A percentile compares a stretch with the other conserved stretches of the same genome.
These are phyloP conservation scores for Corythaeola cristata DNA, from an alignment of 2,113 vertebrate genomes.

Conservation along the genomic window DNA sequence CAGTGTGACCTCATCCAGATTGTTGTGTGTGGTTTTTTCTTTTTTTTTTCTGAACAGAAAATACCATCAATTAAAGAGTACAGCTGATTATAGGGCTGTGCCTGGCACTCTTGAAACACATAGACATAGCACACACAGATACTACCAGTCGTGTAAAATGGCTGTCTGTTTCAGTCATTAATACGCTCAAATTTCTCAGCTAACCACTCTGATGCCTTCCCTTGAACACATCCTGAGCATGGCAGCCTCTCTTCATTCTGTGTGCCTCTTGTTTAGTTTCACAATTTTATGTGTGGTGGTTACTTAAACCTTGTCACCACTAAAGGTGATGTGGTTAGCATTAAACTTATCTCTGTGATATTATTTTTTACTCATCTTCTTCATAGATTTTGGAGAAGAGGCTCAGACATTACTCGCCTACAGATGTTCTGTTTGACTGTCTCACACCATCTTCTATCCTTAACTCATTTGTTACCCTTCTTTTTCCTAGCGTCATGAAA, in stretches of 20 bases:
- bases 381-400: background rate
- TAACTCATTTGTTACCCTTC: background rate
- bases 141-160: background rate
- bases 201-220: background rate
- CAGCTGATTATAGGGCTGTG: background rate
- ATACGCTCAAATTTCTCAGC: background rate
- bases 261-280: background rate
- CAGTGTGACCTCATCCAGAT: background rate
- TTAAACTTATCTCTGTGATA: background rate
- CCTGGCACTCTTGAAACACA: background rate
- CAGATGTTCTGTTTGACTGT: background rate
- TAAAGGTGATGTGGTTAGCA: background rate
- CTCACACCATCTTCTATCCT: background rate
- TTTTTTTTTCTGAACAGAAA: background rate
- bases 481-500: background rate
- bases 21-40: no score
- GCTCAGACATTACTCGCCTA: background rate
- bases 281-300: background rate
- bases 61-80: background rate
- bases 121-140: background rate
- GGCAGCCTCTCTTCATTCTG: background rate
- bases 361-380: background rate
- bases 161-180: background rate
- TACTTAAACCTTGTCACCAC: background rate
- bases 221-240: background rate